Conservation (phyloP, 2,888 invertebrate species). For the Drosophila kokeensis region DNA sequence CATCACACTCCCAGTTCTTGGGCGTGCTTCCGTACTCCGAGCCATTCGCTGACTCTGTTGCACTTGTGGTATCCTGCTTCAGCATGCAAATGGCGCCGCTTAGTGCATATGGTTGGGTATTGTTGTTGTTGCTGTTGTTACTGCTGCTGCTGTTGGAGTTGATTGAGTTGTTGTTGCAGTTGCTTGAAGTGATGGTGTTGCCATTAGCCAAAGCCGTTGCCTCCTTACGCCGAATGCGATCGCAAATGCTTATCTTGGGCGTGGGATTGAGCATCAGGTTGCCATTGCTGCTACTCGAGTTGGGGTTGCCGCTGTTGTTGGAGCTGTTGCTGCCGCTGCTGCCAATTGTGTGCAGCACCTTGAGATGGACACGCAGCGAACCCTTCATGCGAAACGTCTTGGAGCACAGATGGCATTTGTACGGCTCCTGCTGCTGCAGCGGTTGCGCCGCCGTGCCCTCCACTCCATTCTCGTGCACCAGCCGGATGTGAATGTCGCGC, state of each 20-base stretch:
- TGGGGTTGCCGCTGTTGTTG: constrained; percentile 39
- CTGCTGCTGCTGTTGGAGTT: constrained; percentile 3
- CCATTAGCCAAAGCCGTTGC: constrained; percentile 34
- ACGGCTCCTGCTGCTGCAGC: constrained; percentile 70
- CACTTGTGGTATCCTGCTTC: constrained; percentile 47
- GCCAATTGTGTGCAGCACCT: constrained; percentile 89
- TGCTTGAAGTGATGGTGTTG: constrained; percentile 4
- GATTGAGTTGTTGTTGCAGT: constrained; percentile 2
- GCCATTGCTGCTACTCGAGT: constrained; percentile 27
- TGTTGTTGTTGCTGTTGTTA: constrained; percentile 10
- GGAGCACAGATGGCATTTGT: constrained; percentile 90
- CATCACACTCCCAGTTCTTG: constrained; percentile 94
- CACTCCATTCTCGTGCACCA: constrained; percentile 87
- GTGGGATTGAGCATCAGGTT: constrained; percentile 49
- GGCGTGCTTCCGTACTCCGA: constrained; percentile 85
- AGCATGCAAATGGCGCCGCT: constrained; percentile 72
- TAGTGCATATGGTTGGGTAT: constrained; percentile 60
- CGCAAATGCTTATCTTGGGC: constrained; percentile 81
- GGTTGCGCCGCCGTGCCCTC: constrained; percentile 22
- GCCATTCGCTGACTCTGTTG: constrained; percentile 21
- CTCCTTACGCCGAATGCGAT: constrained; percentile 80
- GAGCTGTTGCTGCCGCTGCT: constrained; percentile 27
- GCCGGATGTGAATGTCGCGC: constrained; percentile 90
- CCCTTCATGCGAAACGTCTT: constrained; percentile 93
- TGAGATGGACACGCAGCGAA: constrained; percentile 92